Base-by-base conservation (phyloP, 2,888 invertebrate genomes). In the Halictus quadricinctus region DNA sequence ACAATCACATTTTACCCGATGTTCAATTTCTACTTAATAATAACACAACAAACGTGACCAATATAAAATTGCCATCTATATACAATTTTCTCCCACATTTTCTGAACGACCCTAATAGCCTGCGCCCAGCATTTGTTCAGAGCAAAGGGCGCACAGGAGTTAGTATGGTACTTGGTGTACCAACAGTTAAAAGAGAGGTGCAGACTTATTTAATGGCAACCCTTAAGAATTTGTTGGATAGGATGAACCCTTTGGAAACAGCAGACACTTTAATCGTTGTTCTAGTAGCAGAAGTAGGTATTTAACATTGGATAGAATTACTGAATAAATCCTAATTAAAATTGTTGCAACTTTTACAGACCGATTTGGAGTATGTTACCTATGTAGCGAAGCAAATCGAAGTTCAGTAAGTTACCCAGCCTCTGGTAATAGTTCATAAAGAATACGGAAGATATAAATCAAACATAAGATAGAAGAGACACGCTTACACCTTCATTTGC, bases 1-100 rank as follows among this genome's bases (percentile, higher is more conserved):
- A 85, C 91, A 86, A 94, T 93, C 92, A 93, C 72, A 91, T 93
- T 72, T 60, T 92, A 43, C 94, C 94, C 10, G 94, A 94, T 87
- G 85, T 94, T 10, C 94, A 94, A 78, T 91, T 93, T 83, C 89
- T 95, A 0, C 89, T 94, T 21, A 95, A 95, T 36, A 91, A 95
- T 25, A 91, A 93, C 13, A 94, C 95, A 6, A 95, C 94, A 69
- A 94, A 95, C 74, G 89, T 95, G 12, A 94, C 94, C 12, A 93
- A 94, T 74, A 95, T 98, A 70, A 96, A 97, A 83, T 95, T 97
- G 82, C 98, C 98, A 2, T 97, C 97, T 86, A 96, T 98, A 83
- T 97, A 97, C 94, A 97, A 98, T 93, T 98, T 98, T 93, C 95
- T 99, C 90, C 98, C 98, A 1, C 98, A 99, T 94, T 95, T 99